phyloP scores from a whole-genome alignment of 2,888 invertebrate genomes.

The Antheraea assamensis region DNA sequence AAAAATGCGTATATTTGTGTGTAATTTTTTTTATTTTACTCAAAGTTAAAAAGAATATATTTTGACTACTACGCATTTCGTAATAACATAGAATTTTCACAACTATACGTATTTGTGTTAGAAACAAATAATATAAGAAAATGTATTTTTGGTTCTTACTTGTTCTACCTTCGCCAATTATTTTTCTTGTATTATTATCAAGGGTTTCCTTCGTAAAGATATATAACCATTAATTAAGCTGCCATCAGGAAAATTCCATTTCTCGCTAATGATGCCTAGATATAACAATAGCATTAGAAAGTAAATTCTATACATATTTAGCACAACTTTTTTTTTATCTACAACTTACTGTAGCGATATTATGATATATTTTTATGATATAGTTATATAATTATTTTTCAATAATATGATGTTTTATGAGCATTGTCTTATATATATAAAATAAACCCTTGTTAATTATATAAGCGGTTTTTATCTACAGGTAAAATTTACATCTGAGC shows the following conservation, averaged over 20 bases:
- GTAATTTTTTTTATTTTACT: no score
- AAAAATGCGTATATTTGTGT: no score
- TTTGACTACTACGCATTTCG: no score
- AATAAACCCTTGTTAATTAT: not conserved
- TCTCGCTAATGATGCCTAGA: not conserved
- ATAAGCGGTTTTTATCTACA: not conserved
- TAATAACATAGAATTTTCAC: not conserved
- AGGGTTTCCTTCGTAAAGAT: not conserved
- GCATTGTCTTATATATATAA: not conserved
- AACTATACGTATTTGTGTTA: not conserved
- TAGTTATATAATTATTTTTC: not conserved
- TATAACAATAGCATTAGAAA: not conserved
- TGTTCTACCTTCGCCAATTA: conserved; percentile 2
- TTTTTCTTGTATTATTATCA: not conserved
- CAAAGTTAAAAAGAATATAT: no score
- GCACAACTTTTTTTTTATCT: not conserved
- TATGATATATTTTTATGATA: not conserved
- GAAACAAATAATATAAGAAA: not conserved
- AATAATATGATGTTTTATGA: not conserved
- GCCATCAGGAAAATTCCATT: not conserved
- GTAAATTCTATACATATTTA: not conserved
- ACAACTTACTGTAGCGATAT: not conserved
- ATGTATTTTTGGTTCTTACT: not conserved
- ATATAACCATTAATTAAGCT: not conserved
- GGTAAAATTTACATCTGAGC: not conserved